A percentile compares a stretch with the other conserved stretches of the same genome.
Evolutionary conservation across 2,888 invertebrate genomes (phyloP).

Genomic region (Brachyopa scutellaris): DNA sequence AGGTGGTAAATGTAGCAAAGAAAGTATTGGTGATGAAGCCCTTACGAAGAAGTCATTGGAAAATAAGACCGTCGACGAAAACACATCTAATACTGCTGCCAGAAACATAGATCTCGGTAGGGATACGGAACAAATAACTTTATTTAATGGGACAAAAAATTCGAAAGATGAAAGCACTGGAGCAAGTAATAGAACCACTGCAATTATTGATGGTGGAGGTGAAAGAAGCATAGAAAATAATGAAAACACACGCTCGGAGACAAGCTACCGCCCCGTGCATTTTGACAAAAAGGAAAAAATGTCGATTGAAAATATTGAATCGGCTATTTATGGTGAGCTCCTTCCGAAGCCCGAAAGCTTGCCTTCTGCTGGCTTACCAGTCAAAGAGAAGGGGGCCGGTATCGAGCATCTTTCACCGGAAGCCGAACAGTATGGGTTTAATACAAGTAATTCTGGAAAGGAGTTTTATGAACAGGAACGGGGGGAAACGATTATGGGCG

Average conservation of each 20-base stretch:
- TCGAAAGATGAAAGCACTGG: conserved; percentile 65
- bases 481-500: too few species aligned
- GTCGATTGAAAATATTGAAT: conserved; percentile 81
- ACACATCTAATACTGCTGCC: conserved; percentile 59
- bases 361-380: conserved; percentile 9
- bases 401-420: conserved; percentile 24
- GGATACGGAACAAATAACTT: conserved; percentile 72
- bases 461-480: conserved; percentile 23
- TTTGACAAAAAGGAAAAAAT: conserved; percentile 75
- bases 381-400: conserved; percentile 25
- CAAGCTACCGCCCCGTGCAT: conserved; percentile 60
- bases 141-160: conserved; percentile 71
- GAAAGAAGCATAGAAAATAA: conserved; percentile 57
- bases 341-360: conserved; percentile 73
- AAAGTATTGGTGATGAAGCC: conserved; percentile 67
- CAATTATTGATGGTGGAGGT: conserved; percentile 66
- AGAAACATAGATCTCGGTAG: conserved; percentile 61
- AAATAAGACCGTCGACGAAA: conserved; percentile 49
- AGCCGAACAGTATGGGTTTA: conserved; percentile 26
- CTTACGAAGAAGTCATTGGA: conserved; percentile 55
- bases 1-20: conserved; percentile 66
- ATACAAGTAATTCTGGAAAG: conserved; percentile 17
- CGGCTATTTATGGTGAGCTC: conserved; percentile 80
- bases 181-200: conserved; percentile 69
- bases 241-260: conserved; percentile 40